Conservation (phyloP, 2,888 invertebrate species). For the Tribolium freemani region DNA sequence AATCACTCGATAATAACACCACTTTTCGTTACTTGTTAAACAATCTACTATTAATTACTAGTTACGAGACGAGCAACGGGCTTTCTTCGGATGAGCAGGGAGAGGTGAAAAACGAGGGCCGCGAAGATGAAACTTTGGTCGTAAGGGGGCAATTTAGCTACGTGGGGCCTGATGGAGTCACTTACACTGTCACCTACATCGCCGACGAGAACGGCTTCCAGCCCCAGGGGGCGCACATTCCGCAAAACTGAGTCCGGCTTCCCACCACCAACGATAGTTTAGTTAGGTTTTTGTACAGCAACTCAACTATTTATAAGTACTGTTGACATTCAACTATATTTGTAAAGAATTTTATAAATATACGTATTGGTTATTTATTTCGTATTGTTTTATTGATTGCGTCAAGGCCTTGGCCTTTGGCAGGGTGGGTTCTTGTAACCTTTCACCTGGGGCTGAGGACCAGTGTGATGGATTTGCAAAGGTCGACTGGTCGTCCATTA, state of each 20-base stretch:
- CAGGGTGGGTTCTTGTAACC: neutral
- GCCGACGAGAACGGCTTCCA: constrained; percentile 76
- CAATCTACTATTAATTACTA: constrained; percentile 50
- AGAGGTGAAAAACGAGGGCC: constrained; percentile 73
- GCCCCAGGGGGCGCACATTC: constrained; percentile 70
- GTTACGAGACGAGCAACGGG: constrained; percentile 78
- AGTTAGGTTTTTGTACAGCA: constrained; percentile 19
- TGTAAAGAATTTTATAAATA: constrained; percentile 15
- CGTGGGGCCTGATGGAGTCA: constrained; percentile 74
- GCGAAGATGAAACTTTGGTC: constrained; percentile 74
- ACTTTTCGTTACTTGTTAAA: neutral
- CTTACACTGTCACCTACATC: constrained; percentile 74
- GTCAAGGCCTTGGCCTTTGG: constrained; percentile 13
- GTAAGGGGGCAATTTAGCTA: constrained; percentile 76
- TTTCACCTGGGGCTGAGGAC: neutral
- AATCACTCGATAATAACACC: too few species aligned
- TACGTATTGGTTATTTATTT: constrained; percentile 30
- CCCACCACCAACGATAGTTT: constrained; percentile 1
- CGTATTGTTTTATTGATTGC: constrained; percentile 6
- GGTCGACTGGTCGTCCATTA: neutral
- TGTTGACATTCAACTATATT: constrained; percentile 27
- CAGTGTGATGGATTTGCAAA: neutral
- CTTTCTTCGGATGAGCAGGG: constrained; percentile 71
- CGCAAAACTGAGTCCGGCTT: constrained; percentile 47
- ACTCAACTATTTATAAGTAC: constrained; percentile 12